Conservation (phyloP, 1,140 invertebrate genomes). For the Nasonia longicornis region DNA sequence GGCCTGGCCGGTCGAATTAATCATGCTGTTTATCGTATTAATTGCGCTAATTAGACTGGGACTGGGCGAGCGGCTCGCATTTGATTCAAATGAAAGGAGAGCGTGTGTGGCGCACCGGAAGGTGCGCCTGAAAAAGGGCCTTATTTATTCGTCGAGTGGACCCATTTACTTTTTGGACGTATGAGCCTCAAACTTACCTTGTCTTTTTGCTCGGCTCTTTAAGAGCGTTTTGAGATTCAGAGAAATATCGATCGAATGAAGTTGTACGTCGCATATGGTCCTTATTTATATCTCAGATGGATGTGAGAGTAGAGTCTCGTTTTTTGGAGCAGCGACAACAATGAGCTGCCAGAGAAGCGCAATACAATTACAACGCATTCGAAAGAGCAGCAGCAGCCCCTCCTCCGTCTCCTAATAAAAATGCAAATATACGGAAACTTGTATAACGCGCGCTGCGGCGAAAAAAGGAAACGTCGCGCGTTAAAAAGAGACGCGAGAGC, state of each 20-base stretch:
- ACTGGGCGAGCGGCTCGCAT: background rate
- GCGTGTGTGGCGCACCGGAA: background rate
- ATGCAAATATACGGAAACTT: background rate
- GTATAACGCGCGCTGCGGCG: background rate
- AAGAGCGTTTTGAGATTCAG: background rate
- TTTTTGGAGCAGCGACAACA: too few species aligned
- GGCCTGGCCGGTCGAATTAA: background rate
- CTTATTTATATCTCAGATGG: background rate
- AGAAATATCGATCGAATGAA: background rate
- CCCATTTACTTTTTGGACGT: background rate
- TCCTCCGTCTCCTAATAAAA: background rate
- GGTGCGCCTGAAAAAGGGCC: background rate
- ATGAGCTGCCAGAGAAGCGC: background rate
- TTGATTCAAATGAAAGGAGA: background rate
- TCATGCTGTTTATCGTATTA: conserved; percentile 28
- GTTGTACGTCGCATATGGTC: background rate
- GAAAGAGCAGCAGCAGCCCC: background rate
- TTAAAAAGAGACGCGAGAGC: background rate
- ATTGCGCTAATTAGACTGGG: conserved; percentile 37
- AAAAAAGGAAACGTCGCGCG: background rate
- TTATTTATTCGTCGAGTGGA: background rate
- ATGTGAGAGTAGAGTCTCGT: too few species aligned
- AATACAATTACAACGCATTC: background rate
- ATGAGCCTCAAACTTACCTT: background rate
- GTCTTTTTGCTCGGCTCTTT: too few species aligned